A percentile compares a stretch with the other conserved stretches of the same genome.
These are phyloP conservation scores for Scophthalmus maximus DNA, from an alignment of 2,113 vertebrate species.

Conservation along the genomic window DNA sequence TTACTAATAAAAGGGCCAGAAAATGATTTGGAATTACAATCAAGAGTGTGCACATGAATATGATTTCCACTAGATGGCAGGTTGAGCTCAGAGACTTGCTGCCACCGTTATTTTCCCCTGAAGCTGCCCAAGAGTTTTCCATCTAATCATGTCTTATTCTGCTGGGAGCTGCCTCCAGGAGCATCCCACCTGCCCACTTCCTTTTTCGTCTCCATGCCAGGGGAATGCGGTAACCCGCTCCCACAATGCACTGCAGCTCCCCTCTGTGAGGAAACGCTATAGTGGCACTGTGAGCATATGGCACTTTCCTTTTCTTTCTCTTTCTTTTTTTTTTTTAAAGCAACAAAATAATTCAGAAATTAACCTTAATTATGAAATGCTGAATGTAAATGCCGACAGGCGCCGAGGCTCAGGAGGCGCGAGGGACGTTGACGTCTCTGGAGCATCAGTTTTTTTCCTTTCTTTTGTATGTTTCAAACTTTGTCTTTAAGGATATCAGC, in stretches of 20 bases:
- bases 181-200: conserved; percentile 77
- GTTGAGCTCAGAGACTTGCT: conserved; percentile 42
- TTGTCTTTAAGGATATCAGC: conserved; percentile 3
- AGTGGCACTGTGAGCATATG: conserved; percentile 63
- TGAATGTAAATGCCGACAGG: conserved; percentile 39
- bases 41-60: conserved; percentile 1
- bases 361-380: conserved; percentile 47
- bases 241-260: conserved; percentile 69
- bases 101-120: neutral
- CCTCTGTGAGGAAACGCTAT: conserved; percentile 40
- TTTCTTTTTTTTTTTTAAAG: neutral
- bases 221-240: conserved; percentile 56
- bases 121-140: conserved; percentile 57
- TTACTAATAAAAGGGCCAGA: too few species aligned
- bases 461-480: conserved; percentile 4
- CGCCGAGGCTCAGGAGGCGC: neutral
- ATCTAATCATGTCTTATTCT: conserved; percentile 77
- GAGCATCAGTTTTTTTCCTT: conserved; percentile 12
- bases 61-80: conserved; percentile 82
- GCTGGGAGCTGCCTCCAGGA: conserved; percentile 63
- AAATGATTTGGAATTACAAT: too few species aligned
- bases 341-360: conserved; percentile 36
- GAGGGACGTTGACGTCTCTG: neutral
- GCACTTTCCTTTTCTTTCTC: conserved; percentile 36
- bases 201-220: conserved; percentile 44